These are phyloP conservation scores for Parnassius glacialis DNA, from an alignment of 2,888 invertebrate genomes.

Conservation along the genomic window DNA sequence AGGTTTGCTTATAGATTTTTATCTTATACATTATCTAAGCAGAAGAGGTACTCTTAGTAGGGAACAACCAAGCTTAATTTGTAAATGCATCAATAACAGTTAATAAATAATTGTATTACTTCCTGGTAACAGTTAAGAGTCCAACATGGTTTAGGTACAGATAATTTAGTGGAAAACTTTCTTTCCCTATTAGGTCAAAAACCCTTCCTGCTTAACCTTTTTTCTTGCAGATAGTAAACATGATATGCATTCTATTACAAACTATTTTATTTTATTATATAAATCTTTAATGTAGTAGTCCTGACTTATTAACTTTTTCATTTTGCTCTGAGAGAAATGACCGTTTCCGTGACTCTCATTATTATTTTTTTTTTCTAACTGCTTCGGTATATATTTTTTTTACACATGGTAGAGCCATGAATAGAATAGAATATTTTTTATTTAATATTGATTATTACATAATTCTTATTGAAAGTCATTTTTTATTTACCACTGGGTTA, in stretches of 20 bases:
- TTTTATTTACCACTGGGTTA: too few relatives aligned
- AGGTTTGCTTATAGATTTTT: slow-evolving; percentile 29
- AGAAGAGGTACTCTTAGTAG: slow-evolving; percentile 39
- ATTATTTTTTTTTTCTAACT: slow-evolving; percentile 45
- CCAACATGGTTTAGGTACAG: slow-evolving; percentile 35
- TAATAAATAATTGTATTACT: slow-evolving; percentile 47
- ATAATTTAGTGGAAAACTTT: slow-evolving; percentile 29
- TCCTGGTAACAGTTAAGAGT: too few relatives aligned
- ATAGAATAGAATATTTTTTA: too few relatives aligned
- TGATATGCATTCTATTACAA: slow-evolving; percentile 37
- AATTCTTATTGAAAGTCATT: too few relatives aligned
- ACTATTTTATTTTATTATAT: slow-evolving; percentile 30
- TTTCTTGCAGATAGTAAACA: slow-evolving; percentile 35
- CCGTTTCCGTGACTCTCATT: slow-evolving; percentile 41
- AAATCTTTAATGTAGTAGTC: too few relatives aligned
- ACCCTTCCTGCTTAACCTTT: slow-evolving; percentile 37
- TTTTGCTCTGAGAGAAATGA: slow-evolving; percentile 43
- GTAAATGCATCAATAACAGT: slow-evolving; percentile 48
- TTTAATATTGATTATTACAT: too few relatives aligned
- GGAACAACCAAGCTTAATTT: slow-evolving; percentile 51
- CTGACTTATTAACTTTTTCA: slow-evolving; percentile 37
- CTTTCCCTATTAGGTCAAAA: slow-evolving; percentile 30
- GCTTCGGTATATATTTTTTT: too few relatives aligned
- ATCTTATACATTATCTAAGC: slow-evolving; percentile 43
- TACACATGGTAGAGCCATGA: too few relatives aligned